Evolutionary conservation across 1,140 invertebrate species (phyloP).

Genomic region (Himalopsyche phryganea): DNA sequence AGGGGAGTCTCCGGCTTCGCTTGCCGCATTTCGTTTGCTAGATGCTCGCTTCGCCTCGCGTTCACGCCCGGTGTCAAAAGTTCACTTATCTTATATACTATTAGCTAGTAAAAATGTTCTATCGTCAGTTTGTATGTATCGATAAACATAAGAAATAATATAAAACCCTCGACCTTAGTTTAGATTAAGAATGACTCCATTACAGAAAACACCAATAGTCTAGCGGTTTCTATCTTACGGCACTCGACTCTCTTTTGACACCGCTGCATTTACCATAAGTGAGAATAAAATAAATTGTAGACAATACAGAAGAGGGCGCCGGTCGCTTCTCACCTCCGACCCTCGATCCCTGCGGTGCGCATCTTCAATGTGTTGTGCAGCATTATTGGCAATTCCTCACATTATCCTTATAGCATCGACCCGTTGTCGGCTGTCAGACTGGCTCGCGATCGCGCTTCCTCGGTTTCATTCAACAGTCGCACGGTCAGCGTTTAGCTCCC

Average conservation of each 20-base stretch:
- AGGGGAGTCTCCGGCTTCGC: conserved; percentile 5
- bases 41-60: conserved; percentile 28
- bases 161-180: conserved; percentile 46
- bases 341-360: not conserved
- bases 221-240: conserved; percentile 53
- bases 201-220: conserved; percentile 52
- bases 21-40: conserved; percentile 29
- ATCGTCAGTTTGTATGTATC: conserved; percentile 26
- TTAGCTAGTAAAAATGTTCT: conserved; percentile 35
- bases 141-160: conserved; percentile 29
- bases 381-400: conserved; percentile 3
- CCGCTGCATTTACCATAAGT: conserved; percentile 40
- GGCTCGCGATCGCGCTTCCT: too few species aligned
- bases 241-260: conserved; percentile 45
- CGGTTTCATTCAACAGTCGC: too few species aligned
- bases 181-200: conserved; percentile 54
- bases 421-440: too few species aligned
- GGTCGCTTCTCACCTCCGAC: not conserved
- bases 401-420: too few species aligned
- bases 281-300: conserved; percentile 13
- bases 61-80: conserved; percentile 26
- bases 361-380: conserved; percentile 10
- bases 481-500: too few species aligned
- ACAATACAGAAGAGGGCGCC: conserved; percentile 23
- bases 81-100: conserved; percentile 33